phyloP scores from a whole-genome alignment of 1,140 invertebrate genomes.

The Scaptomyza hsui region DNA sequence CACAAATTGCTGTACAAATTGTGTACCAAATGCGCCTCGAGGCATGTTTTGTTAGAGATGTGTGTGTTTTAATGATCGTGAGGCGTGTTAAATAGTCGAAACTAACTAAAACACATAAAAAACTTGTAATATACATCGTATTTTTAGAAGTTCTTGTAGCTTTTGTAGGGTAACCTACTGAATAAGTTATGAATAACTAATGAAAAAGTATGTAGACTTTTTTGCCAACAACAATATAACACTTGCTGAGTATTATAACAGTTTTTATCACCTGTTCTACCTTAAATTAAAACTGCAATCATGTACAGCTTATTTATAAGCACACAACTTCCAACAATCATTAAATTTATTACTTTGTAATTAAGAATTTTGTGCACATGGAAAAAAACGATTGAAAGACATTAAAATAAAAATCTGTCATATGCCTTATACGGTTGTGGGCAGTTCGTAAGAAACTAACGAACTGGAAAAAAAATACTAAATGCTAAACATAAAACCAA shows the following conservation, averaged over 20 bases:
- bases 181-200: too few relatives aligned
- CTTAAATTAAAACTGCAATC: constrained; percentile 1
- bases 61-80: constrained; percentile 12
- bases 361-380: too few relatives aligned
- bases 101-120: not conserved
- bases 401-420: constrained; percentile 22
- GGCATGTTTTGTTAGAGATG: constrained; percentile 40
- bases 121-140: not conserved
- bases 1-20: constrained; percentile 51
- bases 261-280: too few relatives aligned
- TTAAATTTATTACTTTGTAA: constrained; percentile 27
- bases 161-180: too few relatives aligned
- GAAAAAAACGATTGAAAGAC: constrained; percentile 38
- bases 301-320: constrained; percentile 1
- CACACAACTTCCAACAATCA: constrained; percentile 9
- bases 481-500: constrained; percentile 11
- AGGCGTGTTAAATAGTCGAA: constrained; percentile 4
- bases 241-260: not conserved
- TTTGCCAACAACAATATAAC: too few relatives aligned
- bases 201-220: too few relatives aligned
- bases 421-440: constrained; percentile 31
- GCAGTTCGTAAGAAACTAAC: constrained; percentile 21
- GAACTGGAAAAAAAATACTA: constrained; percentile 24
- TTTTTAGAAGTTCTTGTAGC: too few relatives aligned
- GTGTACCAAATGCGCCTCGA: constrained; percentile 34